Evolutionary conservation across 2,888 invertebrate genomes (phyloP).

Genomic region (Synanthedon vespiformis): DNA sequence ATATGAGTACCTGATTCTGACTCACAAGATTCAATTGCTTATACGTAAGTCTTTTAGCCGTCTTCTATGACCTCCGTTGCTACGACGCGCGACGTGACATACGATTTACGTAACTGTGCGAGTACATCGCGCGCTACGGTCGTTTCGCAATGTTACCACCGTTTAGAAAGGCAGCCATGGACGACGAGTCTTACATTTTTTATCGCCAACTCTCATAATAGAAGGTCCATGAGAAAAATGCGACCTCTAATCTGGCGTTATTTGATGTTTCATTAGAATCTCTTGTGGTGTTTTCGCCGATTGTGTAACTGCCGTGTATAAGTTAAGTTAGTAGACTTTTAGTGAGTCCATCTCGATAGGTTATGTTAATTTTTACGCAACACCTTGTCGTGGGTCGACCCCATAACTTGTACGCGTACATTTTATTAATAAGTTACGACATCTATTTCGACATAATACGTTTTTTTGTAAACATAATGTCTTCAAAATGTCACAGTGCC

Average conservation of each 20-base stretch:
- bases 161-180: conserved; percentile 15
- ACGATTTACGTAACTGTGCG: conserved; percentile 11
- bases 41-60: conserved; percentile 25
- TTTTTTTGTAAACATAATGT: neutral
- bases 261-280: conserved; percentile 16
- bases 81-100: conserved; percentile 20
- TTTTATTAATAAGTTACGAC: conserved; percentile 5
- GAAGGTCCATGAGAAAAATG: conserved; percentile 48
- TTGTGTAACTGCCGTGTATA: conserved; percentile 4
- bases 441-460: conserved; percentile 1
- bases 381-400: conserved; percentile 4
- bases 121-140: conserved; percentile 29
- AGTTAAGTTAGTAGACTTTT: neutral
- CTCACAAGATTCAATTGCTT: conserved; percentile 27
- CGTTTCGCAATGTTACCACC: conserved; percentile 13
- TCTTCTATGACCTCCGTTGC: conserved; percentile 42
- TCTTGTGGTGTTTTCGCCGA: conserved; percentile 3
- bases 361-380: conserved; percentile 22
- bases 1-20: conserved; percentile 20
- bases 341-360: conserved; percentile 1
- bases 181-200: conserved; percentile 11
- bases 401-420: conserved; percentile 6
- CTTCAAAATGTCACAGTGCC: conserved; percentile 10
- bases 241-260: conserved; percentile 34
- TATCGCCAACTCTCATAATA: conserved; percentile 8